A percentile compares a stretch with the other conserved stretches of the same genome.
phyloP scores from a whole-genome alignment of 2,888 invertebrate genomes.

The Theodoxus fluviatilis region DNA sequence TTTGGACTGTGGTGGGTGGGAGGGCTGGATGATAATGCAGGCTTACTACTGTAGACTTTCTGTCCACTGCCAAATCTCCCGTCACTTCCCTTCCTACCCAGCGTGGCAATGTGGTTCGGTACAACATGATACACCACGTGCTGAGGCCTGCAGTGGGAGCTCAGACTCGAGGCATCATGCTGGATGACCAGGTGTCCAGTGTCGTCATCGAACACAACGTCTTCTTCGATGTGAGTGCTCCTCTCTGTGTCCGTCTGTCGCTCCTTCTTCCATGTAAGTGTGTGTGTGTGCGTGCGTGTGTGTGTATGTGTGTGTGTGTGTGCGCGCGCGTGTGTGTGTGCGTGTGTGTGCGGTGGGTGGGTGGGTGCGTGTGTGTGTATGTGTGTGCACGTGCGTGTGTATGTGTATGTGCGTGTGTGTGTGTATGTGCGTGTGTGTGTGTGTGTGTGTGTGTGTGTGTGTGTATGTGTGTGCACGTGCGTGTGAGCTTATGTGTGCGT shows the following conservation, averaged over 20 bases:
- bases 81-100: too few relatives aligned
- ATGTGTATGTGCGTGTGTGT: not conserved
- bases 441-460: not conserved
- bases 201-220: constrained; percentile 44
- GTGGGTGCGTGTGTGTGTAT: not conserved
- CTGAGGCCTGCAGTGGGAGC: constrained; percentile 42
- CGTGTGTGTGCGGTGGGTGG: not conserved
- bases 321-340: not conserved
- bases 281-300: not conserved
- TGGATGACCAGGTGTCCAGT: constrained; percentile 46
- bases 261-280: not conserved
- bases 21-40: too few relatives aligned
- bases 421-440: not conserved
- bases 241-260: constrained; percentile 1
- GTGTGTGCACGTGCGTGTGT: not conserved
- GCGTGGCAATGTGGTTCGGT: constrained; percentile 45
- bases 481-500: too few relatives aligned
- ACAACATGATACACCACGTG: constrained; percentile 42
- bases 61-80: too few relatives aligned
- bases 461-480: too few relatives aligned
- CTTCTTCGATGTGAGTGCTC: constrained; percentile 44
- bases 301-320: not conserved
- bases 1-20: too few relatives aligned
- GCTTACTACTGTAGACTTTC: too few relatives aligned
- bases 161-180: constrained; percentile 43